A percentile compares a stretch with the other conserved stretches of the same genome.
Evolutionary conservation across 1,140 invertebrate genomes (phyloP).

Genomic region (Pissodes strobi): DNA sequence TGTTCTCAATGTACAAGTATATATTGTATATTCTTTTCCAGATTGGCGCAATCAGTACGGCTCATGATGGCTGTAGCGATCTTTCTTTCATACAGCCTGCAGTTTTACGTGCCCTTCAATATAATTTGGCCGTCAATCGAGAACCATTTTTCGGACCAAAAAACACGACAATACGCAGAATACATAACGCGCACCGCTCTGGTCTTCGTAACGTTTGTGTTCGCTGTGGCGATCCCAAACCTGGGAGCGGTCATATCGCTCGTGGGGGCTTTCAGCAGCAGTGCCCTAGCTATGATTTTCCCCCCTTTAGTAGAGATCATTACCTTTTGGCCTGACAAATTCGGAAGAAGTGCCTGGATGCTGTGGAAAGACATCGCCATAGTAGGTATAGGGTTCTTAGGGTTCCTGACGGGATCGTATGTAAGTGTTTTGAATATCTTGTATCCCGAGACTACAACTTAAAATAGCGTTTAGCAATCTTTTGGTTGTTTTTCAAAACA

Average conservation of each 20-base stretch:
- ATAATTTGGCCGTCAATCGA: conserved; percentile 82
- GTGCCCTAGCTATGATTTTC: conserved; percentile 86
- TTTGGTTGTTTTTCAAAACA: no score
- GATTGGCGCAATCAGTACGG: conserved; percentile 79
- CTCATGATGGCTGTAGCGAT: conserved; percentile 84
- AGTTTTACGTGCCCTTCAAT: conserved; percentile 90
- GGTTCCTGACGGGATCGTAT: conserved; percentile 80
- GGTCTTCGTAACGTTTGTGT: conserved; percentile 78
- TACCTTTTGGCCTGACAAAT: conserved; percentile 70
- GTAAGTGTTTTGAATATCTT: conserved; percentile 74
- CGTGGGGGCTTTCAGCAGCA: conserved; percentile 88
- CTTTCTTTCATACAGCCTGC: conserved; percentile 85
- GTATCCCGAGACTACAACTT: conserved; percentile 40
- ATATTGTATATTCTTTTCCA: conserved; percentile 62
- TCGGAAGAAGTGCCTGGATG: conserved; percentile 65
- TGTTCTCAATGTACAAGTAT: no score
- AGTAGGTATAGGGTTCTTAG: conserved; percentile 73
- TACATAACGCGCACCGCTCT: conserved; percentile 69
- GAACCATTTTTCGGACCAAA: conserved; percentile 63
- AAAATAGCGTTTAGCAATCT: not conserved
- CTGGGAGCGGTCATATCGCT: conserved; percentile 88
- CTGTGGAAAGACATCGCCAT: conserved; percentile 75
- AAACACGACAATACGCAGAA: conserved; percentile 67
- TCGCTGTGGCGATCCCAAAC: conserved; percentile 84
- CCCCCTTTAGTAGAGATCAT: conserved; percentile 90